These are phyloP conservation scores for Psittacula echo DNA, from an alignment of 2,797 vertebrate genomes.

Conservation along the genomic window DNA sequence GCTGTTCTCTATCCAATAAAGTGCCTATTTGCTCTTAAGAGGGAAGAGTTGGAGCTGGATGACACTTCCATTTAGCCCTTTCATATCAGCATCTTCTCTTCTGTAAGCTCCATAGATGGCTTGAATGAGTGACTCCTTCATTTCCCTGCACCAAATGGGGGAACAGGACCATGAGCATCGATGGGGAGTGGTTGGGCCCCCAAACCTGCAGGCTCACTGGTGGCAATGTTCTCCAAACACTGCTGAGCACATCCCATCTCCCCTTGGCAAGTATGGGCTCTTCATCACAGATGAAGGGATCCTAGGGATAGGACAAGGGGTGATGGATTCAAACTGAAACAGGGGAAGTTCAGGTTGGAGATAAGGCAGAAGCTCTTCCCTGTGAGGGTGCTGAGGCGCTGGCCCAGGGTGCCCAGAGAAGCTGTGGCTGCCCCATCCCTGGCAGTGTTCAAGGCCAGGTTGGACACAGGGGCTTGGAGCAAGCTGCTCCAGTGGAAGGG, in stretches of 20 bases:
- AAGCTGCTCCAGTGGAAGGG: too few species aligned
- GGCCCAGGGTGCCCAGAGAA: too few species aligned
- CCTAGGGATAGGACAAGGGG: too few species aligned
- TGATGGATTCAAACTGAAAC: too few species aligned
- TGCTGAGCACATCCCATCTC: neutral
- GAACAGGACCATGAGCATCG: neutral
- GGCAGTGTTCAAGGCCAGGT: too few species aligned
- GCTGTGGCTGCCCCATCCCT: too few species aligned
- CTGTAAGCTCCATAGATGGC: neutral
- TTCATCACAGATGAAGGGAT: neutral
- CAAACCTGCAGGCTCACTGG: neutral
- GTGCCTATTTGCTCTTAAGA: neutral
- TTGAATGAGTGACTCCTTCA: neutral
- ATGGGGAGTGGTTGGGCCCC: neutral
- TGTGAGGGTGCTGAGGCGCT: too few species aligned
- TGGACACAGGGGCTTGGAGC: too few species aligned
- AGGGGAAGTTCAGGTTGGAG: too few species aligned
- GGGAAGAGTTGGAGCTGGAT: neutral
- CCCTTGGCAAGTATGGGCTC: neutral
- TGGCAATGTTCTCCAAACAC: neutral
- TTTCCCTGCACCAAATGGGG: neutral
- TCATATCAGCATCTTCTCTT: fast-evolving
- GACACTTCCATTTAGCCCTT: neutral
- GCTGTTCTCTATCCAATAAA: neutral
- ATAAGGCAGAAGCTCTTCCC: too few species aligned